phyloP scores from a whole-genome alignment of 2,113 vertebrate genomes.

The Felis chaus region DNA sequence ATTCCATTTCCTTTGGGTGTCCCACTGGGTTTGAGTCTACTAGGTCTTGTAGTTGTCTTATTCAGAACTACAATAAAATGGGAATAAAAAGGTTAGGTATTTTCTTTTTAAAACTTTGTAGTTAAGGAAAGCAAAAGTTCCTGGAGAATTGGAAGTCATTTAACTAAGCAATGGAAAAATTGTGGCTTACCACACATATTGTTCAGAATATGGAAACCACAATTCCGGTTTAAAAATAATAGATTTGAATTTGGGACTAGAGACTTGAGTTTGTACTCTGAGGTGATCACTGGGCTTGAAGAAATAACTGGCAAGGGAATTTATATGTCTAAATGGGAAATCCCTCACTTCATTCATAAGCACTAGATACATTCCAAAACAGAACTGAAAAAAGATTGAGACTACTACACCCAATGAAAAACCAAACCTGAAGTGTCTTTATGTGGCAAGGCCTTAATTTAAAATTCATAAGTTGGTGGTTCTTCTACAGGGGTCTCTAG shows the following conservation, averaged over 20 bases:
- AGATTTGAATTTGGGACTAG: constrained; percentile 10
- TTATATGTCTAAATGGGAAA: constrained; percentile 8
- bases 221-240: constrained; percentile 18
- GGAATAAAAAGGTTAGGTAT: constrained; percentile 12
- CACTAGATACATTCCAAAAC: background rate
- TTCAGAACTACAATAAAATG: constrained; percentile 54
- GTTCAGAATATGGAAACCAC: constrained; percentile 24
- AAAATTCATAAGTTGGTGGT: background rate
- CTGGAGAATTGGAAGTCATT: constrained; percentile 21
- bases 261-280: background rate
- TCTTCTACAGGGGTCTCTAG: background rate
- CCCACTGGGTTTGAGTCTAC: constrained; percentile 50
- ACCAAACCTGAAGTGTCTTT: background rate
- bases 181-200: background rate
- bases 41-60: constrained; percentile 51
- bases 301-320: background rate
- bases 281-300: background rate
- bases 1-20: constrained; percentile 39
- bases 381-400: background rate
- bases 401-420: background rate
- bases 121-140: constrained; percentile 39
- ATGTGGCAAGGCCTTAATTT: background rate
- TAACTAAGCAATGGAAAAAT: constrained; percentile 11
- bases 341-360: constrained; percentile 6
- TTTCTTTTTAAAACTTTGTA: background rate